These are phyloP conservation scores for Apodemia hepburni DNA, from an alignment of 2,888 invertebrate genomes.

Conservation along the genomic window DNA sequence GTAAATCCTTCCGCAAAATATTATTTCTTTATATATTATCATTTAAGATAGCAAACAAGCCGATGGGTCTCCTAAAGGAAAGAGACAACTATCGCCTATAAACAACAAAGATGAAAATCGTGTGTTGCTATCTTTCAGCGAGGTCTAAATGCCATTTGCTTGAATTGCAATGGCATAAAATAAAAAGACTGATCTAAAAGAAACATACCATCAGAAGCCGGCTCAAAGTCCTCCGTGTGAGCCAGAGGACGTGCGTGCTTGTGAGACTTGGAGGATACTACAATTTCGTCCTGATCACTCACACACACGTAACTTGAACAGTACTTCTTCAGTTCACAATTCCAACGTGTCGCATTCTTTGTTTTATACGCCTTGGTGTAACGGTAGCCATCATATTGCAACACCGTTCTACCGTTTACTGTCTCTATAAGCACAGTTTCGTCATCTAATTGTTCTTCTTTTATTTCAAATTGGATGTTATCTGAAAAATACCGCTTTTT, in stretches of 20 bases:
- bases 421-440: constrained; percentile 50
- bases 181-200: too few species aligned
- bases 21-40: too few species aligned
- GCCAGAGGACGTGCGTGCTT: constrained; percentile 6
- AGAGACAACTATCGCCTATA: too few species aligned
- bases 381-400: constrained; percentile 52
- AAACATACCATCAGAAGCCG: constrained; percentile 23
- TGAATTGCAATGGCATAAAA: too few species aligned
- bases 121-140: too few species aligned
- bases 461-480: neutral
- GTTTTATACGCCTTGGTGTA: constrained; percentile 52
- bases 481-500: too few species aligned
- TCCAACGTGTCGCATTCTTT: constrained; percentile 54
- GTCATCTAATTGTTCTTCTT: constrained; percentile 25
- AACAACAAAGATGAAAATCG: too few species aligned
- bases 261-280: constrained; percentile 47
- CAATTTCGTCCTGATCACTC: constrained; percentile 53
- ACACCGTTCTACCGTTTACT: constrained; percentile 46
- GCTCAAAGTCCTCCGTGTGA: constrained; percentile 15
- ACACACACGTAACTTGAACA: constrained; percentile 54
- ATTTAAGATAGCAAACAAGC: too few species aligned
- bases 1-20: too few species aligned
- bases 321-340: constrained; percentile 48
- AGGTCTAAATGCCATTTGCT: too few species aligned
- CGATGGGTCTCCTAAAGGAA: too few species aligned